Evolutionary conservation across 2,888 invertebrate species (phyloP), one percentile per base, ranked within the genome.

Genomic region (Trichopria drosophilae): DNA sequence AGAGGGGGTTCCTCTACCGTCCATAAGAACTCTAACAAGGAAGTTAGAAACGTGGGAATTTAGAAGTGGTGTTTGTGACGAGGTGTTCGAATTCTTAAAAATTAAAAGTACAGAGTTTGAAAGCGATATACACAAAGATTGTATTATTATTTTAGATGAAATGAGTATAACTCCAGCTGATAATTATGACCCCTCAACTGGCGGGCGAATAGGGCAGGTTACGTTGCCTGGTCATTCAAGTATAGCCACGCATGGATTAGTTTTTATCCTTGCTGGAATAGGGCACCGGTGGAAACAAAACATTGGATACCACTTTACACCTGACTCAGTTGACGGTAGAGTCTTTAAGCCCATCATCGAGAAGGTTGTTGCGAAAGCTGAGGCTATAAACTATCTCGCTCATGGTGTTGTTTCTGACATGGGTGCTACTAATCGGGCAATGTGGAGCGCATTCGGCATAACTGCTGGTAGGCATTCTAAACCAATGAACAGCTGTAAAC

Each of bases 1-100:
- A 16, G 55, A 60, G 41, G 35, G 50, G 24, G 19, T 48, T 31
- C 61, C 59, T 26, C 47, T 57, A 23, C 61, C 60, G 19, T 60
- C 59, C 12, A 10, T 58, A 12, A 16, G 54, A 44, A 62, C 63
- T 2, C 37, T 55, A n/a, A 15, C 12, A 35, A 36, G 50, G 13
- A 34, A 32, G 31, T 6, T 55, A n/a, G 34, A 55, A 53, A 34
- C 35, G 29, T 26, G 53, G 10, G 15, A 43, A 31, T 53, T 49
- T 45, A 36, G 49, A 23, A 37, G 29, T 12, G 46, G 40, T 15
- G 46, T 51, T 34, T 51, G 22, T 10, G 39, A 46, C 9, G 34
- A 51, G 23, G 15, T 46, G 22, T 51, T 51, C 15, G 18, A 40
- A 3, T 51, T 37, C 36, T 40, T 40, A 3, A 32, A 59, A 42